These are phyloP conservation scores for Ciona savignyi DNA, from an alignment of 23 tunicate genomes.

Conservation along the genomic window DNA sequence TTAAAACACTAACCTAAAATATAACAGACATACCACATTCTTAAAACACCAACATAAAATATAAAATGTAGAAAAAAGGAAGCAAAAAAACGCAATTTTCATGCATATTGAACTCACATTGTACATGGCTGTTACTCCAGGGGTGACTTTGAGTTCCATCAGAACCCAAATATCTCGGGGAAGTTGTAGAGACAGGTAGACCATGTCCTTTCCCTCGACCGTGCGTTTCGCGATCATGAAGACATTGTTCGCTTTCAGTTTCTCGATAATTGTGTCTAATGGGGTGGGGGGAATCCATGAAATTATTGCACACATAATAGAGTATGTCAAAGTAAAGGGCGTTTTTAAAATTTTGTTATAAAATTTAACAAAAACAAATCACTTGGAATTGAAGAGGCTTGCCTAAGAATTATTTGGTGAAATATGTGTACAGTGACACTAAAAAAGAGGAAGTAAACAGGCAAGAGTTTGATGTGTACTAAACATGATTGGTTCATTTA, in stretches of 20 bases:
- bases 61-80: neutral
- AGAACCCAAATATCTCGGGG: constrained; percentile 89
- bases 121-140: constrained; percentile 48
- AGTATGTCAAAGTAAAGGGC: too few species aligned
- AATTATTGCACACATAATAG: too few species aligned
- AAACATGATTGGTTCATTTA: too few species aligned
- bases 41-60: neutral
- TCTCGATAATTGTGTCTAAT: constrained; percentile 41
- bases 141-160: constrained; percentile 85
- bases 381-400: too few species aligned
- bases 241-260: constrained; percentile 74
- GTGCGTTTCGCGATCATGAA: constrained; percentile 96
- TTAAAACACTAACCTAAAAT: neutral
- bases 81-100: neutral
- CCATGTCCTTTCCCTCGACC: constrained; percentile 96
- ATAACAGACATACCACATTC: too few species aligned
- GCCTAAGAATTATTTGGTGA: too few species aligned
- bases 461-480: too few species aligned
- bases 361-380: too few species aligned
- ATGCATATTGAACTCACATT: constrained; percentile 10
- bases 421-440: too few species aligned
- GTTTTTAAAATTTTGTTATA: too few species aligned
- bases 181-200: constrained; percentile 72
- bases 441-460: too few species aligned
- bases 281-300: too few species aligned